phyloP scores from a whole-genome alignment of 64 coral and sea anemone species.

The Actinia tenebrosa region DNA sequence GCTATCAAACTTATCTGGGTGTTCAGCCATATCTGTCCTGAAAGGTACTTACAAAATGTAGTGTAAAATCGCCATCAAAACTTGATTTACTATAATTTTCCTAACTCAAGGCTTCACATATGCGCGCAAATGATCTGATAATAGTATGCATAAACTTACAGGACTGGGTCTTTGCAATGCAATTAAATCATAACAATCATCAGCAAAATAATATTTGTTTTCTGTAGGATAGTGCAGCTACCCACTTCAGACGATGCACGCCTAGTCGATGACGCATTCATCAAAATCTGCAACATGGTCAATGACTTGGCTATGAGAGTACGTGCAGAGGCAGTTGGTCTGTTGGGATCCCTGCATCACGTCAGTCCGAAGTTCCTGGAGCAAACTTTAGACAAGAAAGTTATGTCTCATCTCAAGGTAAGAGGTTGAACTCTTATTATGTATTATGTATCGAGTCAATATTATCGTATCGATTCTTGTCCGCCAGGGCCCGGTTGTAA shows the following conservation, averaged over 20 bases:
- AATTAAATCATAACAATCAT: too few species aligned
- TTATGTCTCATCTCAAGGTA: constrained; percentile 96
- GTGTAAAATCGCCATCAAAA: background rate
- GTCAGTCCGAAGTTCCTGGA: constrained; percentile 86
- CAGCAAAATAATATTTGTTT: background rate
- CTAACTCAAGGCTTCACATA: too few species aligned
- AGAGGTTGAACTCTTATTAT: background rate
- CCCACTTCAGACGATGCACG: constrained; percentile 74
- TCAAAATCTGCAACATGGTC: constrained; percentile 97
- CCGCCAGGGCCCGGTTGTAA: too few species aligned
- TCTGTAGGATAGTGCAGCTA: constrained; percentile 54
- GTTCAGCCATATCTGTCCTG: constrained; percentile 79
- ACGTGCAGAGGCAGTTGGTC: constrained; percentile 62
- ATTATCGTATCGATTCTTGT: background rate
- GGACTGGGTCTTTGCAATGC: too few species aligned
- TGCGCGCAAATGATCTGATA: too few species aligned
- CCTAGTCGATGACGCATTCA: constrained; percentile 88
- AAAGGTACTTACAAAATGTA: constrained; percentile 29
- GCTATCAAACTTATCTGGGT: constrained; percentile 94
- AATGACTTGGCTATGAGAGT: constrained; percentile 97
- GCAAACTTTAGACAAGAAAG: constrained; percentile 95
- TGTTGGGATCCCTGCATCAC: constrained; percentile 83
- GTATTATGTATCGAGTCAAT: too few species aligned
- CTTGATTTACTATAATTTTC: too few species aligned
- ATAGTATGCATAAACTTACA: too few species aligned